phyloP scores from a whole-genome alignment of 2,888 invertebrate species.

The Carterocephalus palaemon region DNA sequence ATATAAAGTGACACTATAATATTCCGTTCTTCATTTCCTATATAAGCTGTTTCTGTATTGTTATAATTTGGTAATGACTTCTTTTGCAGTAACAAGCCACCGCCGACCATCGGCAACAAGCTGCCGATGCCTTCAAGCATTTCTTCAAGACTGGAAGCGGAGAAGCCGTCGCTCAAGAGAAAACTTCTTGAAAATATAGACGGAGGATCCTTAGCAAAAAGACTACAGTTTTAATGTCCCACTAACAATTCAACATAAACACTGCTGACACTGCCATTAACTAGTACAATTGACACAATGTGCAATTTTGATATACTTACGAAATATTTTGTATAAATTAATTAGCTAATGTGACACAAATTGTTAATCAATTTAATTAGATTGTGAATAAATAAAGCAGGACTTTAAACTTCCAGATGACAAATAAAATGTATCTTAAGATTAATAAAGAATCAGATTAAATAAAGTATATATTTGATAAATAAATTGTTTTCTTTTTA shows the following conservation, averaged over 20 bases:
- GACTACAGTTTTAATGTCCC: conserved; percentile 80
- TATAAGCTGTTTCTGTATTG: neutral
- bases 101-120: conserved; percentile 90
- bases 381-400: conserved; percentile 28
- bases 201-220: conserved; percentile 83
- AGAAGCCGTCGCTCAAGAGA: conserved; percentile 85
- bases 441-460: conserved; percentile 21
- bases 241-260: conserved; percentile 11
- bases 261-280: conserved; percentile 34
- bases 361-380: conserved; percentile 1
- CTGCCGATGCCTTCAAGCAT: conserved; percentile 87
- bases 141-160: conserved; percentile 75
- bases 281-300: conserved; percentile 42
- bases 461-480: conserved; percentile 33
- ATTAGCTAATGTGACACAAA: conserved; percentile 37
- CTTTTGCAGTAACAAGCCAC: conserved; percentile 86
- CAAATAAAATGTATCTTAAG: conserved; percentile 20
- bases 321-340: conserved; percentile 32
- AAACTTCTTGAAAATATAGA: conserved; percentile 86
- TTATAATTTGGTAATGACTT: neutral
- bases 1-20: too few species aligned
- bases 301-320: conserved; percentile 37
- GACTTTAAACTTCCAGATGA: conserved; percentile 27
- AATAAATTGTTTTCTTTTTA: conserved; percentile 12
- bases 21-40: neutral